A percentile compares a stretch with the other conserved stretches of the same genome.
Evolutionary conservation across 1,140 invertebrate genomes (phyloP).

Genomic region (Cardiocondyla obscurior): DNA sequence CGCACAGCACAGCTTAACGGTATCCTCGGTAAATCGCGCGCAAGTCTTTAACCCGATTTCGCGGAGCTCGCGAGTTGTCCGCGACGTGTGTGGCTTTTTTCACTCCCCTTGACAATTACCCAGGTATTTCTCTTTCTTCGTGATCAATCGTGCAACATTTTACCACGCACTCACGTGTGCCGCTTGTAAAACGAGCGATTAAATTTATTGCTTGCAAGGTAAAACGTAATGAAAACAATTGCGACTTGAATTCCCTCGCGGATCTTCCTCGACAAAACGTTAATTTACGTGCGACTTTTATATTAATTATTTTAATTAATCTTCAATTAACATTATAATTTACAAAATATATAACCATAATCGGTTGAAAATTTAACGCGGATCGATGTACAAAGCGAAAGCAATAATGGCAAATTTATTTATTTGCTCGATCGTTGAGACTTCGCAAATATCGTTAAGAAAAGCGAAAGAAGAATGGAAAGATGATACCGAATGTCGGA

Average conservation of each 20-base stretch:
- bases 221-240: neutral
- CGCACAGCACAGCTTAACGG: constrained; percentile 53
- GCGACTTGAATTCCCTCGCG: neutral
- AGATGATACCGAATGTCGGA: constrained; percentile 15
- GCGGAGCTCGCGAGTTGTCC: neutral
- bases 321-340: constrained; percentile 5
- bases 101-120: constrained; percentile 6
- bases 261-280: neutral
- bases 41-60: constrained; percentile 59
- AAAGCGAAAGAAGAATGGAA: neutral
- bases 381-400: neutral
- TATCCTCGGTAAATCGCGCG: constrained; percentile 60
- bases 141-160: neutral
- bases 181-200: neutral
- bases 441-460: constrained; percentile 13
- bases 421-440: neutral
- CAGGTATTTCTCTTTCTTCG: neutral
- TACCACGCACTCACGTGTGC: neutral
- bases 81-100: constrained; percentile 38
- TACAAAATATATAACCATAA: neutral
- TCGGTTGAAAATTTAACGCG: neutral
- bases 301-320: too few relatives aligned
- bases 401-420: neutral
- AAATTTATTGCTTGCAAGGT: neutral
- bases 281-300: neutral